Conservation (phyloP, 2,113 vertebrate genomes). For the Anarrhichthys ocellatus region DNA sequence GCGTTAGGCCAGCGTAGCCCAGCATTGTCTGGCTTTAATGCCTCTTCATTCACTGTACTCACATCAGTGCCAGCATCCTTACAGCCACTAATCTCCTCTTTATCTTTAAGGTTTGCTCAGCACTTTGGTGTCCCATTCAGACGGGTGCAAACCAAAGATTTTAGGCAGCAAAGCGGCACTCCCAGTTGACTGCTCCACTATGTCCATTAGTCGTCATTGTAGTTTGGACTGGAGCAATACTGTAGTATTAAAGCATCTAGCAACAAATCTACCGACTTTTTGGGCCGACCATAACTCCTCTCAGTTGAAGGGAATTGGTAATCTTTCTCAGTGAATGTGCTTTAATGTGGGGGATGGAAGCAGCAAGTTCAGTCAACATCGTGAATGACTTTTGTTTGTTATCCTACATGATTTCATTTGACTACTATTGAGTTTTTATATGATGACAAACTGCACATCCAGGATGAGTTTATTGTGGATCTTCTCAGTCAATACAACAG, state of each 20-base stretch:
- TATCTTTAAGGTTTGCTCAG: slow-evolving; percentile 79
- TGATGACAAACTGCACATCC: not conserved
- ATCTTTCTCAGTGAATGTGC: not conserved
- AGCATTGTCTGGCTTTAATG: slow-evolving; percentile 76
- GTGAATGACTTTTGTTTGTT: not conserved
- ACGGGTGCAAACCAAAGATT: slow-evolving; percentile 44
- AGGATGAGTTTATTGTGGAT: not conserved
- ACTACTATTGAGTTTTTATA: not conserved
- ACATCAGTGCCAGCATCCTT: slow-evolving; percentile 56
- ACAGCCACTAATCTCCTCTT: slow-evolving; percentile 77
- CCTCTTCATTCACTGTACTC: slow-evolving; percentile 71
- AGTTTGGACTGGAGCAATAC: not conserved
- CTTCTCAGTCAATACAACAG: not conserved
- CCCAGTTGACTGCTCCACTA: slow-evolving; percentile 12
- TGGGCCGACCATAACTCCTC: not conserved
- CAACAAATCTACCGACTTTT: not conserved
- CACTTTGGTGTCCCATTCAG: slow-evolving; percentile 68
- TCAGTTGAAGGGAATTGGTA: not conserved
- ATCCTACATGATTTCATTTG: not conserved
- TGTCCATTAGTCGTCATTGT: slow-evolving; percentile 28
- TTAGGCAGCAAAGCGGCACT: slow-evolving; percentile 34
- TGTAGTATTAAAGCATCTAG: not conserved
- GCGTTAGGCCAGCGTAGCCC: slow-evolving; percentile 61
- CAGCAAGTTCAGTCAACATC: not conserved
- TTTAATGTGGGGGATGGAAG: not conserved